These are phyloP conservation scores for Pogonomyrmex barbatus DNA, from an alignment of 1,140 invertebrate species.

Conservation along the genomic window DNA sequence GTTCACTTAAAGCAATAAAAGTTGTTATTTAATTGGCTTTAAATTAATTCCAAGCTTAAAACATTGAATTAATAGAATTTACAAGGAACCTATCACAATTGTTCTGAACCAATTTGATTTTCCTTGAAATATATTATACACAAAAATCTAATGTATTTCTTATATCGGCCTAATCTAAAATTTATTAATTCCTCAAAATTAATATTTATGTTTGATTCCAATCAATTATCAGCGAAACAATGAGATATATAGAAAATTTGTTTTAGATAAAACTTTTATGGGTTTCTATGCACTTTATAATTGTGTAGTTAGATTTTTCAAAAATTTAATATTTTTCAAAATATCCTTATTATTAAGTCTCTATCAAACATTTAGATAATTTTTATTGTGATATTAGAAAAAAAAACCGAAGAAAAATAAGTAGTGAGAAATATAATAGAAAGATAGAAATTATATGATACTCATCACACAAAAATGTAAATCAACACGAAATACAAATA, in stretches of 20 bases:
- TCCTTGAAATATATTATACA: no score
- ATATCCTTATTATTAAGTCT: constrained; percentile 70
- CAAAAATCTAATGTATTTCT: no score
- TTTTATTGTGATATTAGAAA: constrained; percentile 31
- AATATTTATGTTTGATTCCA: constrained; percentile 50
- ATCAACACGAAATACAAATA: constrained; percentile 78
- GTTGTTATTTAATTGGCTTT: constrained; percentile 43
- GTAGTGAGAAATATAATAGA: not conserved
- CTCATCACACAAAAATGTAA: constrained; percentile 65
- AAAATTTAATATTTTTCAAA: constrained; percentile 21
- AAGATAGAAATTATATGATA: constrained; percentile 22
- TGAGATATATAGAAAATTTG: no score
- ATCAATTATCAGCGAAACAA: not conserved
- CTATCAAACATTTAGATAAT: constrained; percentile 79
- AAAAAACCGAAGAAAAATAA: not conserved
- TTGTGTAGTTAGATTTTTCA: no score
- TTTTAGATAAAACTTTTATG: no score
- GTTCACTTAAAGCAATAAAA: not conserved
- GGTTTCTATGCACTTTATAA: no score
- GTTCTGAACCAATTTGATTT: no score
- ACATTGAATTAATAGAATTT: constrained; percentile 12
- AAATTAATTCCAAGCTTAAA: constrained; percentile 74
- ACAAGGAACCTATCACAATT: no score
- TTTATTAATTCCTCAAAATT: no score
- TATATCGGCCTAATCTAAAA: no score